Base-by-base conservation (phyloP, 2,888 invertebrate genomes). In the Allacma fusca region DNA sequence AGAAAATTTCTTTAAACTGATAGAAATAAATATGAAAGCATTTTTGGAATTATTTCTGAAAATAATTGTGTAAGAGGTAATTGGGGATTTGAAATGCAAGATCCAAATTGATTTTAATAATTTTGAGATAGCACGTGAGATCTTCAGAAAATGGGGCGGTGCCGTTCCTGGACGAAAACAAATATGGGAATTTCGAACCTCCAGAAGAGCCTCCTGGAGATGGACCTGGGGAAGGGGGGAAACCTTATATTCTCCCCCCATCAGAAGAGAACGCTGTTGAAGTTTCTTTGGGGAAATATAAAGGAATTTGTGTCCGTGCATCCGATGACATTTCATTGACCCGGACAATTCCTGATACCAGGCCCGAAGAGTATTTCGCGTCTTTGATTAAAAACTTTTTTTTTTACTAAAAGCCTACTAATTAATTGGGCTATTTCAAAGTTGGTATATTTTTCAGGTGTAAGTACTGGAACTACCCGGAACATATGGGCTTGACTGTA, bases 261-360 rank as follows among this genome's bases (percentile, higher is more conserved):
- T 92, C 93, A 75, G 92, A 96, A 84, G 93, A 93, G 85, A 94
- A 94, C 85, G 93, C 93, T 84, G 93, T 95, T 5, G 92, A 94
- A 24, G 92, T 93, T 85, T 93, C 96, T 0, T 94, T 97, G 85
- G 92, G 93, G 81, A 96, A 97, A 28, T 57, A 75, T 57, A 75
- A 68, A 57, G 75, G 75, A 16, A 75, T 75, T 29, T 75, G 75
- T 57, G 75, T 75, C 1, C 50, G 68, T 13, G 68, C 75, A 1
- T 76, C 76, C 0, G 76, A 76, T 62, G 71, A 70, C 43, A 76
- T 76, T 76, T 70, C 70, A 0, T 40, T 76, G 21, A 71, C 70
- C 16, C 19, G 76, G 12, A 26, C 76, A 1, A 76, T 76, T 21
- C 76, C 70, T 69, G 76, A 76, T 34, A 71, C 71, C 2, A 59